Evolutionary conservation across 2,113 vertebrate genomes (phyloP).

Genomic region (Plotosus lineatus): DNA sequence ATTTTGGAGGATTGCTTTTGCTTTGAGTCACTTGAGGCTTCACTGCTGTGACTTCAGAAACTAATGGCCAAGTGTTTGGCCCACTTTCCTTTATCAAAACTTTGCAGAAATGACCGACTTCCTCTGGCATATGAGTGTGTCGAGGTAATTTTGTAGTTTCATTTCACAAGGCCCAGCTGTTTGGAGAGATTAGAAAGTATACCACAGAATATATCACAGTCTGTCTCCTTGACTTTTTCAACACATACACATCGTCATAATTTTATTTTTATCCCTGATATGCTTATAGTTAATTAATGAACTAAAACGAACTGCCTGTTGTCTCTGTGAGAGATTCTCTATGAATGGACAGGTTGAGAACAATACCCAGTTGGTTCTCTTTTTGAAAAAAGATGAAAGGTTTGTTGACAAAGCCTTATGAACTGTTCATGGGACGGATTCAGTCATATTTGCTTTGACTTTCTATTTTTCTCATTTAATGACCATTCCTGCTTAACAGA

Average conservation of each 20-base stretch:
- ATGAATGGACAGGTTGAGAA: neutral
- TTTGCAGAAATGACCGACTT: constrained; percentile 52
- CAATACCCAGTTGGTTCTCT: too few species aligned
- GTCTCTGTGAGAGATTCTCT: neutral
- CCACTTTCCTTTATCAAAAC: constrained; percentile 52
- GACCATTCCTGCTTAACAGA: neutral
- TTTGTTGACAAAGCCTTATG: constrained; percentile 29
- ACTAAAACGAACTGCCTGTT: neutral
- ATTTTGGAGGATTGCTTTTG: neutral
- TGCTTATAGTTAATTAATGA: neutral
- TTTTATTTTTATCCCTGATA: neutral
- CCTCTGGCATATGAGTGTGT: constrained; percentile 27
- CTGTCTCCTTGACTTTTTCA: neutral
- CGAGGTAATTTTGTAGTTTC: neutral
- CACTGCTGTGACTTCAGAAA: constrained; percentile 7
- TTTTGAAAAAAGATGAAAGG: neutral
- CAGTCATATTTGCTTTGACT: constrained; percentile 8
- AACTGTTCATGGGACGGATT: neutral
- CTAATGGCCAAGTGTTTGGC: constrained; percentile 9
- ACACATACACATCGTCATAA: neutral
- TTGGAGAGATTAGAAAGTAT: neutral
- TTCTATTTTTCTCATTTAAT: neutral
- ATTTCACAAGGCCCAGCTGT: neutral
- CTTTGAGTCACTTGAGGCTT: constrained; percentile 1
- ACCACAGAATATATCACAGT: neutral